phyloP scores from a whole-genome alignment of 2,113 vertebrate genomes.

The Petroica traversi region DNA sequence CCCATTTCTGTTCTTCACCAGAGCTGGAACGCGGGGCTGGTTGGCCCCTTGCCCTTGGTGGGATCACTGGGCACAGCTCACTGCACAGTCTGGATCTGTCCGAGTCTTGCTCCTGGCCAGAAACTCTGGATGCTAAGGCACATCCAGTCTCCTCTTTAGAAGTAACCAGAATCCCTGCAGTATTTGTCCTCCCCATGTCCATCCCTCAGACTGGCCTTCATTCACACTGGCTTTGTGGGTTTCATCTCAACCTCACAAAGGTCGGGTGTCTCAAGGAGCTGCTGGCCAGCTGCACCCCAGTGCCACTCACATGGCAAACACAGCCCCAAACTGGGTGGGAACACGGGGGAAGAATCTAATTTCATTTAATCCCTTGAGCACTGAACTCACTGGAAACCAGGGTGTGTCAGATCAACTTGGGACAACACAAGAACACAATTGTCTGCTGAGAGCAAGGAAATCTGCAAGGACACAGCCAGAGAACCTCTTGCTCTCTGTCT shows the following conservation, averaged over 20 bases:
- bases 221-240: rapidly evolving
- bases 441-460: not conserved
- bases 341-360: not conserved
- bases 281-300: not conserved
- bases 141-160: not conserved
- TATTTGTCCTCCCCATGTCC: not conserved
- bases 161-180: not conserved
- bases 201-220: not conserved
- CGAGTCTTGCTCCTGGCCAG: not conserved
- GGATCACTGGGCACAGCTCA: not conserved
- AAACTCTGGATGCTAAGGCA: not conserved
- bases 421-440: rapidly evolving
- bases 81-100: not conserved
- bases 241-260: not conserved
- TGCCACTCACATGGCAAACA: not conserved
- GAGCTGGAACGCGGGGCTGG: not conserved
- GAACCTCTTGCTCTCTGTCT: not conserved
- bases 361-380: not conserved
- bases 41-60: not conserved
- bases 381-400: not conserved
- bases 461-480: not conserved
- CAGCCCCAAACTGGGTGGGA: not conserved
- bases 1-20: not conserved
- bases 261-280: not conserved
- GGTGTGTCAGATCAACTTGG: not conserved